Evolutionary conservation across 2,888 invertebrate species (phyloP), one percentile per base, ranked within the genome.

Genomic region (Synergus umbraculus): DNA sequence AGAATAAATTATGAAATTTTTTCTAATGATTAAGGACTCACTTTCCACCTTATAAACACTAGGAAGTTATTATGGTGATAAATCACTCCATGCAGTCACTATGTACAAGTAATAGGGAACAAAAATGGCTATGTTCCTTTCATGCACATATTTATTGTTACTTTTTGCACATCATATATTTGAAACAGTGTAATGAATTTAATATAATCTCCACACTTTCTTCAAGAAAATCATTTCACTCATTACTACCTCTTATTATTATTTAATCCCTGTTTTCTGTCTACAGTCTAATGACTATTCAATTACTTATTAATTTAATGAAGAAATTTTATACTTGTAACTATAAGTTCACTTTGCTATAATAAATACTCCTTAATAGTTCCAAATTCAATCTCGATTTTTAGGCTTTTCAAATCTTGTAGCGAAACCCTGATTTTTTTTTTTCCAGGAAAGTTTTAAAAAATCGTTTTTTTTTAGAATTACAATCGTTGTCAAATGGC

Each of bases 401-500:
- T 3, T 3, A 29, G 29, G 3, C 29, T 29, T 29, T 29, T 29
- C 29, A 29, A 29, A 29, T 29, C 29, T 3, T 29, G 29, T 29
- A 29, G 29, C 29, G 29, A 29, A 29, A n/a, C 5, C 15, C n/a
- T 15, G 15, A n/a, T 54, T 54, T 54, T 7, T 8, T 7, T 1
- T 18, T 29, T 22, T 13, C 29, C 22, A 7, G 46, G 15, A 29
- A 69, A 69, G 18, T 49, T 54, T 29, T 15, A 73, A 37, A 73
- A 54, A 12, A 29, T n/a, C 37, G 7, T 49, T 54, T 69, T 73
- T 73, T 67, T 73, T 67, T n/a, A 2, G 29, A 29, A 69, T 69
- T 69, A 69, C 44, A 49, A 46, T 54, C 54, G n/a, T 37, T 54
- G 73, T 73, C 73, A 73, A 60, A 60, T 65, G 49, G 9, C 49